Base-by-base conservation (phyloP, 1,140 invertebrate genomes). In the Drosophila bocki region DNA sequence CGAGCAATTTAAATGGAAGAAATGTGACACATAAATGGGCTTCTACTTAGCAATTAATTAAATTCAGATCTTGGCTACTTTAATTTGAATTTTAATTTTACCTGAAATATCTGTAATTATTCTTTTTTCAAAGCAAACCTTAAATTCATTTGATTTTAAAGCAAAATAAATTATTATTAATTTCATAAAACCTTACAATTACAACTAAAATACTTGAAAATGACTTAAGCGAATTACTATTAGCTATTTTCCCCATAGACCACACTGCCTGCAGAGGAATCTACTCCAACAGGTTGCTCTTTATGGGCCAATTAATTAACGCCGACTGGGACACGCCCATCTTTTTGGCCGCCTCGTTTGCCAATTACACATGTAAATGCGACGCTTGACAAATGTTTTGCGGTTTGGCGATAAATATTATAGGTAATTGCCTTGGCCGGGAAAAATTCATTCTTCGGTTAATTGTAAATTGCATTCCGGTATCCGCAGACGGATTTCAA, bases 391-490 rank as follows among this genome's bases (percentile, higher is more conserved):
- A 84, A 87, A 88, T 88, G 74, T 69, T 78, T 69, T 87, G 80
- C 61, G 83, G 83, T 75, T 70, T 63, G 67, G 44, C 61, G 58
- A 80, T 88, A 83, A 83, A 87, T 87, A 80, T 83, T 68, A 78
- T 59, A 72, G 63, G 80, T 83, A 88, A 88, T 88, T 83, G 84
- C 63, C 39, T 17, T 39, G 62, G 45, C 33, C 44, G 45, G 45
- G 45, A 61, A 79, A 82, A 58, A 59, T 33, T 11, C 75, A 60
- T 78, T 59, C 50, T 56, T 51, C 29, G 63, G 67, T 80, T 87
- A 83, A 87, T 87, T 87, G 84, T 57, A 67, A 82, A 75, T 78
- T 78, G 59, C 63, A 60, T 44, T 69, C 57, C 68, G 50, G 9
- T 39, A 62, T 47, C n/a, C 51, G 42, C 32, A n/a, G 33, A 37